A percentile compares a stretch with the other conserved stretches of the same genome.
Conservation (phyloP, 1,140 invertebrate genomes). For the Drosophila murphyi region DNA sequence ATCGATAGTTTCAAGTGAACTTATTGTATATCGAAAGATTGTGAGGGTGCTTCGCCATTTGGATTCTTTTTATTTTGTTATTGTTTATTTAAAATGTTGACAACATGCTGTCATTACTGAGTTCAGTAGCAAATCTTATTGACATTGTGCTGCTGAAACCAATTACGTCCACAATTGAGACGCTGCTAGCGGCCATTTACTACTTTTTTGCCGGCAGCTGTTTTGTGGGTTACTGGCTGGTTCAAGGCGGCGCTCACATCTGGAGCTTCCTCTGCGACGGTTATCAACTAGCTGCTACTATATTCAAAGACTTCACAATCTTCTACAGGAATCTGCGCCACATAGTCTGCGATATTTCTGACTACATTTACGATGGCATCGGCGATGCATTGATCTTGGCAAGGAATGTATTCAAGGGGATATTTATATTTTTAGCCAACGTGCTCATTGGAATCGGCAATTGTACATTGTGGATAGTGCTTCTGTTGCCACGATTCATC, state of each 20-base stretch:
- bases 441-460: conserved; percentile 48
- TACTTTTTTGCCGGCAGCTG: conserved; percentile 61
- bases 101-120: conserved; percentile 43
- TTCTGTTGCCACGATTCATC: conserved; percentile 43
- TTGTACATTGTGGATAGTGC: conserved; percentile 39
- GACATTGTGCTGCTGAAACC: conserved; percentile 43
- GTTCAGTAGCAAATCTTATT: conserved; percentile 14
- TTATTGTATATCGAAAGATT: background rate
- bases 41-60: background rate
- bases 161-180: conserved; percentile 27
- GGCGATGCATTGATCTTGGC: conserved; percentile 14
- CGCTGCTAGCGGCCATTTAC: conserved; percentile 29
- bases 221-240: conserved; percentile 54
- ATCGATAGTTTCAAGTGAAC: background rate
- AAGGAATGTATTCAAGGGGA: background rate
- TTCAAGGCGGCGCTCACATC: conserved; percentile 20
- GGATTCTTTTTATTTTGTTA: conserved; percentile 32
- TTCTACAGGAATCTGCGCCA: conserved; percentile 14
- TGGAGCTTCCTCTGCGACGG: conserved; percentile 29
- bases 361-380: conserved; percentile 45
- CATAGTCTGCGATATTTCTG: conserved; percentile 3
- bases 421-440: conserved; percentile 18
- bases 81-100: conserved; percentile 21
- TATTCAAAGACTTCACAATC: background rate
- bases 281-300: background rate